A percentile compares a stretch with the other conserved stretches of the same genome.
phyloP scores from a whole-genome alignment of 2,797 vertebrate species.

The Pelochelys cantorii region DNA sequence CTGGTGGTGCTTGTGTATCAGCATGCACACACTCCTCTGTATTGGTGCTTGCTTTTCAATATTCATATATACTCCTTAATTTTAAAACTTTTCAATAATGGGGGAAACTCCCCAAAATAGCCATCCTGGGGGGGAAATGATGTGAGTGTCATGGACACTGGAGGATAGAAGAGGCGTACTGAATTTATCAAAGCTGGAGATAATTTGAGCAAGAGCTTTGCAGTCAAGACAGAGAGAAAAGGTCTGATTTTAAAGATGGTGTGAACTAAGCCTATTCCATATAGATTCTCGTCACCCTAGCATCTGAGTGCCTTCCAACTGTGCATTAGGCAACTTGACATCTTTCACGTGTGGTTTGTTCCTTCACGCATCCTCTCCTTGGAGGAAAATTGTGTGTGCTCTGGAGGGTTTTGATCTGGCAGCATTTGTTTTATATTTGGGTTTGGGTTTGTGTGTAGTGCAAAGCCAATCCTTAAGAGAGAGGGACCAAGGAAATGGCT shows the following conservation, averaged over 20 bases:
- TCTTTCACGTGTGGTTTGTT: background rate
- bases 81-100: background rate
- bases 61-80: background rate
- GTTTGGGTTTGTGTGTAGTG: slow-evolving; percentile 7
- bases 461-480: background rate
- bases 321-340: background rate
- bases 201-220: background rate
- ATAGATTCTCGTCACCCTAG: background rate
- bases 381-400: background rate
- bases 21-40: background rate
- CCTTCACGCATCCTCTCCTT: background rate
- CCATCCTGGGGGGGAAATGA: background rate
- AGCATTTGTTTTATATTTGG: fast-evolving
- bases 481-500: background rate
- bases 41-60: too few species aligned
- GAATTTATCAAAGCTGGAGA: fast-evolving
- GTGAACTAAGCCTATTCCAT: background rate
- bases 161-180: background rate
- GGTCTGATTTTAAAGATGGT: background rate
- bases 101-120: background rate
- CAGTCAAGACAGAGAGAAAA: background rate
- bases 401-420: background rate
- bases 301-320: background rate
- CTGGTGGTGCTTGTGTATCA: fast-evolving
- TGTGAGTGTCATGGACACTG: background rate